phyloP scores from a whole-genome alignment of 1,140 invertebrate species.

The Drosophila pseudoananassae region DNA sequence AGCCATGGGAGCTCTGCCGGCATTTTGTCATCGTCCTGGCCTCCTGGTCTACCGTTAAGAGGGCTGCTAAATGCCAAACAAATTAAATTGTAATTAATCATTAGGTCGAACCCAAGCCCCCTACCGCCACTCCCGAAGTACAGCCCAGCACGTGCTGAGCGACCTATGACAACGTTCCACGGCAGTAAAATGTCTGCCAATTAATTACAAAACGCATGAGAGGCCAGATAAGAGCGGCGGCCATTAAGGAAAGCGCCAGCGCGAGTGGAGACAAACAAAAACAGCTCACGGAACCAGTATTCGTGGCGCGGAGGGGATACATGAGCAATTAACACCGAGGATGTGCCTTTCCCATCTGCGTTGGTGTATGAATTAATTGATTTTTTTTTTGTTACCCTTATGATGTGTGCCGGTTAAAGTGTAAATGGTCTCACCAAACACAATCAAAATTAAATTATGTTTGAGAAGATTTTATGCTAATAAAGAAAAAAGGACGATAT shows the following conservation, averaged over 20 bases:
- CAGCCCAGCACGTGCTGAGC: conserved; percentile 59
- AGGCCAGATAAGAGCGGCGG: conserved; percentile 62
- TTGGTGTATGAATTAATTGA: conserved; percentile 37
- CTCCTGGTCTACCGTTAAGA: conserved; percentile 2
- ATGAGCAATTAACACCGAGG: conserved; percentile 50
- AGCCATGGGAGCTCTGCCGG: neutral
- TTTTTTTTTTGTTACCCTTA: conserved; percentile 9
- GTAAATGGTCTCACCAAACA: conserved; percentile 5
- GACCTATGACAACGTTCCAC: conserved; percentile 65
- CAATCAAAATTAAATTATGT: conserved; percentile 34
- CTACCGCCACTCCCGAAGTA: neutral
- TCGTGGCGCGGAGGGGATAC: conserved; percentile 22
- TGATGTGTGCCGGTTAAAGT: neutral
- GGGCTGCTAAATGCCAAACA: conserved; percentile 61
- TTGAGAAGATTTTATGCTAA: conserved; percentile 20
- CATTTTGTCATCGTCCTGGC: conserved; percentile 24
- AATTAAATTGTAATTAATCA: conserved; percentile 83
- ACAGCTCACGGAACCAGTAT: conserved; percentile 10
- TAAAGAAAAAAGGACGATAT: neutral
- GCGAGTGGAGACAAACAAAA: conserved; percentile 26
- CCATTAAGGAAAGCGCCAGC: conserved; percentile 59
- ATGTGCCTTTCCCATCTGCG: conserved; percentile 36
- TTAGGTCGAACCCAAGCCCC: conserved; percentile 43
- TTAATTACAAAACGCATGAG: conserved; percentile 77
- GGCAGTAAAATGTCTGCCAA: conserved; percentile 69